Percentiles rank a stretch among this genome's conserved stretches.
Conservation (phyloP, 1,140 invertebrate species). For the Nixonia krombeini region DNA sequence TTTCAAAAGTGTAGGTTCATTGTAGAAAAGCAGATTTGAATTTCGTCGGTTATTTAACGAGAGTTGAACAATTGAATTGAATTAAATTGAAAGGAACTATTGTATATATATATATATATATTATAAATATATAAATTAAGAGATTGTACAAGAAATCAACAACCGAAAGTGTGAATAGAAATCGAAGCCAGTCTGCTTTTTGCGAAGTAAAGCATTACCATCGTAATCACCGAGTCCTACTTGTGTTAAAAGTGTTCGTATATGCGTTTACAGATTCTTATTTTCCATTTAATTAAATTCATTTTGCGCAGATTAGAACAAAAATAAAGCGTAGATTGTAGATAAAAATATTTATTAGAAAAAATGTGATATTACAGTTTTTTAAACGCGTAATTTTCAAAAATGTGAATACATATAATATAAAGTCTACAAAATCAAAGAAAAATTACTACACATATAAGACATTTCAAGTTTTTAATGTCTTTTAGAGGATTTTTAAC, state of each 20-base stretch:
- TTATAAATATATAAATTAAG: constrained; percentile 18
- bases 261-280: constrained; percentile 3
- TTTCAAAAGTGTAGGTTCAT: no score
- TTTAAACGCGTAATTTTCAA: constrained; percentile 35
- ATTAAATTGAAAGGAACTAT: constrained; percentile 7
- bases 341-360: constrained; percentile 18
- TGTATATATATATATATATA: constrained; percentile 5
- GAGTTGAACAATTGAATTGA: no score
- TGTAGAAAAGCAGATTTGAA: constrained; percentile 13
- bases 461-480: no score
- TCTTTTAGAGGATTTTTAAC: no score
- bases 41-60: constrained; percentile 18
- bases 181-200: constrained; percentile 10
- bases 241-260: constrained; percentile 10
- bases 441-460: no score
- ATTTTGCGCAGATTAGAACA: constrained; percentile 24
- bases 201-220: constrained; percentile 15
- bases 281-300: constrained; percentile 17
- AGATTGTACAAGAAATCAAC: neutral
- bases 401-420: no score
- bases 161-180: constrained; percentile 22
- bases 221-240: constrained; percentile 12
- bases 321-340: constrained; percentile 17
- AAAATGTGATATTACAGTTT: constrained; percentile 56
- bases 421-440: no score